A percentile compares a stretch with the other conserved stretches of the same genome.
These are phyloP conservation scores for Caerostris extrusa DNA, from an alignment of 1,140 invertebrate genomes.

Conservation along the genomic window DNA sequence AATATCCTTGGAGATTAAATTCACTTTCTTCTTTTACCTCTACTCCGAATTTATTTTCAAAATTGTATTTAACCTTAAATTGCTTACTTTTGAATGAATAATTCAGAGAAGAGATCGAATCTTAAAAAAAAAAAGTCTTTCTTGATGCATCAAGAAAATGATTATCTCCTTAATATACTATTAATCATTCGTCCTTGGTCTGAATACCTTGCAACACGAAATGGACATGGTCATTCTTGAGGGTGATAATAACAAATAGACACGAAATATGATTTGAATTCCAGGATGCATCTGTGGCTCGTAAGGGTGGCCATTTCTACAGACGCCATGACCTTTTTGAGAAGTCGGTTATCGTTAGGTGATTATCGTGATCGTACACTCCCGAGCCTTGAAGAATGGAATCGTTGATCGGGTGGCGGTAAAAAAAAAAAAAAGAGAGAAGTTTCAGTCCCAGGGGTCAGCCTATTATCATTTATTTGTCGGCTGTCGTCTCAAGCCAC, in stretches of 20 bases:
- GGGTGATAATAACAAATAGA: conserved; percentile 37
- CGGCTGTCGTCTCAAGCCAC: conserved; percentile 71
- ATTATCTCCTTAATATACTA: not conserved
- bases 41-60: not conserved
- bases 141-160: not conserved
- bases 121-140: too few species aligned
- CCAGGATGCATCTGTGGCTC: conserved; percentile 25
- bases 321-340: conserved; percentile 65
- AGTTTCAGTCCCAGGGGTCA: conserved; percentile 71
- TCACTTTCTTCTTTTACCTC: too few species aligned
- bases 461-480: conserved; percentile 77
- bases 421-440: conserved; percentile 49
- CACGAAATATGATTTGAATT: conserved; percentile 73
- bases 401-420: conserved; percentile 48
- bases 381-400: conserved; percentile 63
- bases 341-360: conserved; percentile 58
- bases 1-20: too few species aligned
- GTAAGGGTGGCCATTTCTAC: not conserved
- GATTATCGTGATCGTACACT: conserved; percentile 75
- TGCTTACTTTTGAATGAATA: not conserved
- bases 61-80: not conserved
- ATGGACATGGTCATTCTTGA: conserved; percentile 38
- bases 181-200: conserved; percentile 60
- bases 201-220: conserved; percentile 34
- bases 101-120: not conserved